Conservation (phyloP, 2,797 vertebrate species). For the Nothura maculosa region DNA sequence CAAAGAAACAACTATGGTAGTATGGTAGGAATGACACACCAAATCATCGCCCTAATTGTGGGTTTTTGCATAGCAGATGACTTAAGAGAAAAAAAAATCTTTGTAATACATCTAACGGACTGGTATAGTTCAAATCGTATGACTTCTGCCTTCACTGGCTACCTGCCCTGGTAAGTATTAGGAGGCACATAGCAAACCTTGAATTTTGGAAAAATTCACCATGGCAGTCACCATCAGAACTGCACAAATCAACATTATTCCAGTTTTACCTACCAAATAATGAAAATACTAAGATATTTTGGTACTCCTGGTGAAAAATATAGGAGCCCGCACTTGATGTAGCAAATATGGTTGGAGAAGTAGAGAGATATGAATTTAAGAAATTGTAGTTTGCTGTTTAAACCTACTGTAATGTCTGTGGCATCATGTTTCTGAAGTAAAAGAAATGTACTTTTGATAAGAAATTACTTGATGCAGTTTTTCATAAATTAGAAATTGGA, state of each 20-base stretch:
- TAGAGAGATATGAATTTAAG: not conserved
- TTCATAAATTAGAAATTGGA: not conserved
- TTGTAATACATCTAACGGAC: not conserved
- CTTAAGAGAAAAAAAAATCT: not conserved
- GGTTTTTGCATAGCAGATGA: not conserved
- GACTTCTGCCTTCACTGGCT: not conserved
- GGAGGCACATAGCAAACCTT: not conserved
- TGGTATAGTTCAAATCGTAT: not conserved
- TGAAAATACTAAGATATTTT: not conserved
- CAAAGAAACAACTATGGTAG: not conserved
- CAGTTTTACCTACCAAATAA: not conserved
- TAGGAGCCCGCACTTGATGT: rapidly evolving
- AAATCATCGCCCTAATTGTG: not conserved
- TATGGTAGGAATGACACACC: not conserved
- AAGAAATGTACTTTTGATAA: not conserved
- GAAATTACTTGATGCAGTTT: not conserved
- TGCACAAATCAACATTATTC: not conserved
- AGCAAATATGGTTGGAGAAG: not conserved
- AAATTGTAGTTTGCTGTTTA: not conserved
- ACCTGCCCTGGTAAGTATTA: not conserved
- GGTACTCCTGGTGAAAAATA: not conserved
- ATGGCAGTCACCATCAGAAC: not conserved
- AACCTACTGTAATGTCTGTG: not conserved
- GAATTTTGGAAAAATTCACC: not conserved
- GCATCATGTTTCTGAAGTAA: not conserved